Conservation (phyloP, 2,113 vertebrate genomes). For the Garra rufa region DNA sequence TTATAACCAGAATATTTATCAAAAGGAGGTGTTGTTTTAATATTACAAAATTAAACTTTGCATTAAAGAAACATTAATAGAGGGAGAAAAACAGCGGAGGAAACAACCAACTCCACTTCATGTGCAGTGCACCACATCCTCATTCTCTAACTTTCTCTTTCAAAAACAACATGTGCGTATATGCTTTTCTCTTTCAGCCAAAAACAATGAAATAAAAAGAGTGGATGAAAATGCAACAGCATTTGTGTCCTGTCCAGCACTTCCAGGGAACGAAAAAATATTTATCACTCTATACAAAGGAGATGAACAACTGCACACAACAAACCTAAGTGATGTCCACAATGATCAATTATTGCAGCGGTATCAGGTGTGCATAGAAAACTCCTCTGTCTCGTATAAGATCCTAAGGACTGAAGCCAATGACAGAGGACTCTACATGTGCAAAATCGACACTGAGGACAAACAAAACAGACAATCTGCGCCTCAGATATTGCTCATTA, state of each 20-base stretch:
- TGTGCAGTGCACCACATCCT: constrained; percentile 50
- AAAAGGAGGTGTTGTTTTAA: background rate
- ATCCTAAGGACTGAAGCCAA: background rate
- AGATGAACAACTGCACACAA: background rate
- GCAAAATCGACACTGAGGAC: background rate
- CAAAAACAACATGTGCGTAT: background rate
- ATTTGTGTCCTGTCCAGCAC: constrained; percentile 17
- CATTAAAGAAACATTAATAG: background rate
- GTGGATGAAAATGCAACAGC: background rate
- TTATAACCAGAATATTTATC: background rate
- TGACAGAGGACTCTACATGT: constrained; percentile 46
- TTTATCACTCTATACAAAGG: background rate
- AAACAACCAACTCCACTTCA: background rate
- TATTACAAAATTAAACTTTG: background rate
- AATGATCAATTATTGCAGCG: background rate
- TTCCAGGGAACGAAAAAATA: background rate
- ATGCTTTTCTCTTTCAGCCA: constrained; percentile 46
- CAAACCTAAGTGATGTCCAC: background rate
- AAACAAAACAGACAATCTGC: background rate
- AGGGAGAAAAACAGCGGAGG: background rate
- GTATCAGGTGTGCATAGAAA: constrained; percentile 4
- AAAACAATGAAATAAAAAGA: background rate
- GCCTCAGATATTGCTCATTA: constrained; percentile 16
- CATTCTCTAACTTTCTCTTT: background rate
- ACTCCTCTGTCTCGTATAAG: constrained; percentile 16